A percentile compares a stretch with the other conserved stretches of the same genome.
Evolutionary conservation across 2,113 vertebrate species (phyloP).

Genomic region (Eulemur macaco): DNA sequence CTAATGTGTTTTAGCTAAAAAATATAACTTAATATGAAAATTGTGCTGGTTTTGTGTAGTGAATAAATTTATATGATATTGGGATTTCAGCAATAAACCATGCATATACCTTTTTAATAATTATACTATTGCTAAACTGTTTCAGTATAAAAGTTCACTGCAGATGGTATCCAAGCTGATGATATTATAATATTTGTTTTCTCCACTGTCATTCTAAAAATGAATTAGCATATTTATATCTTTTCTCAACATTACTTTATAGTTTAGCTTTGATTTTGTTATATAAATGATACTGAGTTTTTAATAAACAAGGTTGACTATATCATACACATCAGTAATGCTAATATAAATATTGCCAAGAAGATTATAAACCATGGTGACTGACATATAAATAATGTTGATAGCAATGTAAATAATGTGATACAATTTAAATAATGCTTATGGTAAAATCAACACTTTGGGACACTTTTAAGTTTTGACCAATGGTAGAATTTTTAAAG

Average conservation of each 20-base stretch:
- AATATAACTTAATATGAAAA: not conserved
- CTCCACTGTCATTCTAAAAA: slow-evolving; percentile 46
- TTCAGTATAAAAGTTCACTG: slow-evolving; percentile 37
- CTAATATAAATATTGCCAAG: slow-evolving; percentile 72
- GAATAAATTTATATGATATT: slow-evolving; percentile 15
- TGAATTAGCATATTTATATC: slow-evolving; percentile 67
- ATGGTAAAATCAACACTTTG: slow-evolving; percentile 66
- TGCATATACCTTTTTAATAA: not conserved
- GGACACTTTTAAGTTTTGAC: slow-evolving; percentile 53
- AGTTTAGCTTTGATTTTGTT: slow-evolving; percentile 70
- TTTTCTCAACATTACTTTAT: slow-evolving; percentile 66
- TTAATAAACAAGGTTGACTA: slow-evolving; percentile 59
- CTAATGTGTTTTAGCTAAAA: slow-evolving; percentile 9
- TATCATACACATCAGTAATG: slow-evolving; percentile 72
- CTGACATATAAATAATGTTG: slow-evolving; percentile 68
- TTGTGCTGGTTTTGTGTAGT: not conserved
- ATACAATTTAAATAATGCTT: slow-evolving; percentile 68
- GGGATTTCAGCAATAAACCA: slow-evolving; percentile 9
- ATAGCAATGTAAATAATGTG: slow-evolving; percentile 61
- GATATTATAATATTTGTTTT: slow-evolving; percentile 41
- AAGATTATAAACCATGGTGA: slow-evolving; percentile 70
- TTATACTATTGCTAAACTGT: slow-evolving; percentile 16
- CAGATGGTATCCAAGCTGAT: not conserved
- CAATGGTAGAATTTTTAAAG: slow-evolving; percentile 61
- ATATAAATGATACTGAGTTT: slow-evolving; percentile 65